These are phyloP conservation scores for Nephrotoma flavescens DNA, from an alignment of 2,888 invertebrate genomes.

Conservation along the genomic window DNA sequence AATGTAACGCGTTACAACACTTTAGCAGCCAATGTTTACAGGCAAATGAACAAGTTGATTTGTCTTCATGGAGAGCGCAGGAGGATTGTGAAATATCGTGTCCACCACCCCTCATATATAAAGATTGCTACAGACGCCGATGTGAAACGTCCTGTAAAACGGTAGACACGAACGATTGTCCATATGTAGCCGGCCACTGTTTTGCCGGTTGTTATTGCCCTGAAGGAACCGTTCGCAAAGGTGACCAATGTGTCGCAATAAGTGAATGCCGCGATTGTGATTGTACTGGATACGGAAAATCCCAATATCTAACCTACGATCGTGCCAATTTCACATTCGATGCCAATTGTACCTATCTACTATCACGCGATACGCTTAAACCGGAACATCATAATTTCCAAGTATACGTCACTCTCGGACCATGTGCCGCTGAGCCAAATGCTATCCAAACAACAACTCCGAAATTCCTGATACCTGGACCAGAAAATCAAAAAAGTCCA, in stretches of 20 bases:
- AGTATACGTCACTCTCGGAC: constrained; percentile 44
- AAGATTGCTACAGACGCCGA: constrained; percentile 62
- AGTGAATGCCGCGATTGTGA: constrained; percentile 59
- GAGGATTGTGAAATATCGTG: constrained; percentile 61
- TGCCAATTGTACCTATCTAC: constrained; percentile 73
- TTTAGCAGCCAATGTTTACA: constrained; percentile 62
- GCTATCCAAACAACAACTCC: not conserved
- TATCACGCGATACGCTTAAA: constrained; percentile 53
- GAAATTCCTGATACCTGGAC: not conserved
- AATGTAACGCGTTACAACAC: constrained; percentile 52
- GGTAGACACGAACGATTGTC: constrained; percentile 42
- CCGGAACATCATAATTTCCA: constrained; percentile 21
- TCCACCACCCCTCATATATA: constrained; percentile 57
- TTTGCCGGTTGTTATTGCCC: constrained; percentile 79
- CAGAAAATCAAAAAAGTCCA: constrained; percentile 9
- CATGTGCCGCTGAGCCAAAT: constrained; percentile 30
- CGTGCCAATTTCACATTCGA: constrained; percentile 62
- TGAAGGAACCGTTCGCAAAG: constrained; percentile 51
- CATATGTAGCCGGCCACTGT: constrained; percentile 50
- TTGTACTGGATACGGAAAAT: constrained; percentile 61
- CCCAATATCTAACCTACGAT: constrained; percentile 74
- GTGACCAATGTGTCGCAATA: constrained; percentile 52
- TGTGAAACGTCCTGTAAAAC: constrained; percentile 68
- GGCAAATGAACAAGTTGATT: constrained; percentile 42
- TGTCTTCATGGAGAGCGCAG: constrained; percentile 55